Evolutionary conservation across 2,888 invertebrate genomes (phyloP).

Genomic region (Lypha dubia): DNA sequence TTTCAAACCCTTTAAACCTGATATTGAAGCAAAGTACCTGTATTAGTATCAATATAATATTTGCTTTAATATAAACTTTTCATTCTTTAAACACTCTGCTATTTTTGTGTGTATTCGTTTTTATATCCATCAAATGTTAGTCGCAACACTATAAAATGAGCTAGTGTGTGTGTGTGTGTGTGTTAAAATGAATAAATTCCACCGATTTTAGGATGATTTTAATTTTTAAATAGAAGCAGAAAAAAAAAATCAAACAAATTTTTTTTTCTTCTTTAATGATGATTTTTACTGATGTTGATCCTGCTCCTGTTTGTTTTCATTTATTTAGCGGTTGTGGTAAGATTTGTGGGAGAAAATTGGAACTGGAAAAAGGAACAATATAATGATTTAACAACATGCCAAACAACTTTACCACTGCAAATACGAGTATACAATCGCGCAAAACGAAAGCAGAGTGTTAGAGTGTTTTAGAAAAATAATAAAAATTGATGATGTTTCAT

Average conservation of each 20-base stretch:
- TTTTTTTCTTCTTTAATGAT: conserved; percentile 42
- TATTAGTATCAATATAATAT: background rate
- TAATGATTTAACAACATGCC: conserved; percentile 34
- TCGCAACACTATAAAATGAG: background rate
- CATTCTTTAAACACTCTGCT: conserved; percentile 5
- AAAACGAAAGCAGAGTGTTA: background rate
- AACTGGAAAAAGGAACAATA: background rate
- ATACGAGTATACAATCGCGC: background rate
- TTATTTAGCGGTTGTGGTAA: conserved; percentile 57
- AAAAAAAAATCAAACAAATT: conserved; percentile 31
- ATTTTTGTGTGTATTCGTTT: background rate
- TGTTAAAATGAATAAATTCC: conserved; percentile 55
- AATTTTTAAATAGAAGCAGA: conserved; percentile 58
- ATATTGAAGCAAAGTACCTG: too few relatives aligned
- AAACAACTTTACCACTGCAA: background rate
- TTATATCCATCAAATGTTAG: conserved; percentile 5
- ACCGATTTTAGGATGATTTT: conserved; percentile 63
- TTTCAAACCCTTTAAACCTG: too few relatives aligned
- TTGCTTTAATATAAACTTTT: background rate
- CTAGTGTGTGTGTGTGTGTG: background rate
- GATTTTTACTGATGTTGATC: conserved; percentile 15
- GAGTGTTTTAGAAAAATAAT: conserved; percentile 17
- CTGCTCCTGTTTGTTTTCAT: conserved; percentile 39
- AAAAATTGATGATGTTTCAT: conserved; percentile 41
- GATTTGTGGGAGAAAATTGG: conserved; percentile 58